Conservation (phyloP, 1,140 invertebrate genomes). For the Lordiphosa stackelbergi region DNA sequence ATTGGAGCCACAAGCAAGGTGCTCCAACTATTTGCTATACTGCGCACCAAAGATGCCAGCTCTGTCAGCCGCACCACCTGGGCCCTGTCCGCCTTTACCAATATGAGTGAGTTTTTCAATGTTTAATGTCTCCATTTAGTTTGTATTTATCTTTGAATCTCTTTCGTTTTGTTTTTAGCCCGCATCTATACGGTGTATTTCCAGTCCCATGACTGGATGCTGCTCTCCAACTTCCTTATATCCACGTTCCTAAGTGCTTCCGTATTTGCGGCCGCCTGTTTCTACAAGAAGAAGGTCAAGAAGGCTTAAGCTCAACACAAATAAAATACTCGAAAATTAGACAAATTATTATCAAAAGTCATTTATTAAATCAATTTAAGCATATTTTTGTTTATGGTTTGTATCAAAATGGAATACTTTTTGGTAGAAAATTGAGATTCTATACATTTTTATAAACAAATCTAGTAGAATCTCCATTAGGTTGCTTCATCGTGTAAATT, state of each 20-base stretch:
- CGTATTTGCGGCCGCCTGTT: slow-evolving; percentile 79
- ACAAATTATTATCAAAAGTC: neutral
- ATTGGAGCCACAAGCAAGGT: slow-evolving; percentile 85
- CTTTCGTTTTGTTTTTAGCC: slow-evolving; percentile 77
- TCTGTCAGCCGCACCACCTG: slow-evolving; percentile 83
- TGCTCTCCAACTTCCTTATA: slow-evolving; percentile 82
- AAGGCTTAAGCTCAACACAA: slow-evolving; percentile 27
- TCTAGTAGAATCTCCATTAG: too few relatives aligned
- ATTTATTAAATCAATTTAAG: too few relatives aligned
- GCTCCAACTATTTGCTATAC: slow-evolving; percentile 82
- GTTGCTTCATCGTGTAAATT: too few relatives aligned
- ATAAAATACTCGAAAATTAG: neutral
- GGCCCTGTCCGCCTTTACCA: slow-evolving; percentile 84
- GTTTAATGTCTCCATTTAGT: neutral
- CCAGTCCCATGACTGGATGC: slow-evolving; percentile 82
- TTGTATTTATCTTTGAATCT: slow-evolving; percentile 19
- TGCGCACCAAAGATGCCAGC: slow-evolving; percentile 82
- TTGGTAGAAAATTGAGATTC: too few relatives aligned
- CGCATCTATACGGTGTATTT: slow-evolving; percentile 83
- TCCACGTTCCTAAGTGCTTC: slow-evolving; percentile 81
- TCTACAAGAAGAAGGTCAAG: slow-evolving; percentile 77
- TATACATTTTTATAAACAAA: too few relatives aligned
- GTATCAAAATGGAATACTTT: too few relatives aligned
- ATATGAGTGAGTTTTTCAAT: slow-evolving; percentile 81
- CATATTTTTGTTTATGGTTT: too few relatives aligned